Evolutionary conservation across 2,113 vertebrate genomes (phyloP), one percentile per base, ranked within the genome.

Genomic region (Chionis minor): DNA sequence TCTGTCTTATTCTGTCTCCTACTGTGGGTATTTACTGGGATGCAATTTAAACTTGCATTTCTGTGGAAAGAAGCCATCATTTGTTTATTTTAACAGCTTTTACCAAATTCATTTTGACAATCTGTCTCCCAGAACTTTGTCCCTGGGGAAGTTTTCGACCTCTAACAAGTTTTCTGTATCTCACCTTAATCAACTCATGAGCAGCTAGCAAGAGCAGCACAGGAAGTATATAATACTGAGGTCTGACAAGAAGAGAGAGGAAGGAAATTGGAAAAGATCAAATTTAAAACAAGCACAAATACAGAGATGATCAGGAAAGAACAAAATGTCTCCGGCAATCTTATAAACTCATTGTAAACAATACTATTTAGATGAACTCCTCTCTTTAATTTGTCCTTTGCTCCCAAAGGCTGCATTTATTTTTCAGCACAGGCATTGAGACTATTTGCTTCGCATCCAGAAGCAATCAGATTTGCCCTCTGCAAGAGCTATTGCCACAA

Each of bases 31-130:
- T 83, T 73, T 93, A 75, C 69, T 27, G 61, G 72, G 49, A 88
- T 61, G 65, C 21, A 93, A 88, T 90, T 88, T 56, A 86, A 90
- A 92, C 72, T 72, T 84, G 49, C 35, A 47, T 84, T 92, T 72
- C 52, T 86, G 56, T 54, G 73, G 69, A 88, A 96, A 93, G 77
- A 78, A 54, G n/a, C 42, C 72, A 93, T 55, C 44, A 69, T 93
- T 94, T 90, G 72, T 84, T 95, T 92, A 92, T 86, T 94, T 95
- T 84, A 95, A 71, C 42, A 16, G 54, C n/a, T 94, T 56, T 93
- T 66, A 81, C 42, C 54, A 82, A 81, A 96, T 92, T 67, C 59
- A 86, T 90, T 95, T 95, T 92, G 96, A 96, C 92, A 96, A 90
- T 27, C 32, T 69, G 47, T 94, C 92, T 96, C 67, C 45, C 81